Conservation (phyloP, 2,888 invertebrate genomes). For the Mongoloraphidia duomilia region DNA sequence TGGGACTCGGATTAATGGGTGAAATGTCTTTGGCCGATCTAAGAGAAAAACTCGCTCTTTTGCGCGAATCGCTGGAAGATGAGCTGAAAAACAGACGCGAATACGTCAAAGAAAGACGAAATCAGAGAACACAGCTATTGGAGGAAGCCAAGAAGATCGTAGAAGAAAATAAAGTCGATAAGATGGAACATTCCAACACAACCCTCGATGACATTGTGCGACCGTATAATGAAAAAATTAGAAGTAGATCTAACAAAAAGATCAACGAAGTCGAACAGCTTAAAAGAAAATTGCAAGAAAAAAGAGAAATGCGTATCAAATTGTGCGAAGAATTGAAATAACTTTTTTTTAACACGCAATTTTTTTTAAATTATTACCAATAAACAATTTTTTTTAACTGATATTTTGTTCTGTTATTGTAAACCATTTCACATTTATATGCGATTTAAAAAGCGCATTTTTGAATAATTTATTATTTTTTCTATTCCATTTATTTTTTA, state of each 20-base stretch:
- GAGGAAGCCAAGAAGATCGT: conserved; percentile 33
- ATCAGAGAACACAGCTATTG: conserved; percentile 32
- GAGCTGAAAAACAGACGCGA: conserved; percentile 36
- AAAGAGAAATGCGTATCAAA: background rate
- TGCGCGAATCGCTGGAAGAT: conserved; percentile 36
- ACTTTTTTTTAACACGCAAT: background rate
- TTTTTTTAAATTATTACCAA: no score
- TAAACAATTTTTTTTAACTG: no score
- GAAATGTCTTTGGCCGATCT: conserved; percentile 52
- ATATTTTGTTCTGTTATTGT: no score
- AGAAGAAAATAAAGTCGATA: conserved; percentile 23
- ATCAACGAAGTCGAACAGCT: background rate
- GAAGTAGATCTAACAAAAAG: background rate
- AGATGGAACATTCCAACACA: background rate
- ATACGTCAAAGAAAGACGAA: conserved; percentile 31
- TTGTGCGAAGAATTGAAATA: background rate
- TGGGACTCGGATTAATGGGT: conserved; percentile 41
- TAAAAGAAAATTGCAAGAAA: conserved; percentile 2
- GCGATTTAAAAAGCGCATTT: no score
- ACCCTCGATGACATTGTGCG: background rate
- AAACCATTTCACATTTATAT: no score
- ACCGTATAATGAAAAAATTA: background rate
- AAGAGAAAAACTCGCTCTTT: conserved; percentile 35
- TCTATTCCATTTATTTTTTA: no score
- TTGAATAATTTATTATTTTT: no score